Conservation (phyloP, 53 echinoderm and acorn worm genomes). For the Echinarachnius parma region DNA sequence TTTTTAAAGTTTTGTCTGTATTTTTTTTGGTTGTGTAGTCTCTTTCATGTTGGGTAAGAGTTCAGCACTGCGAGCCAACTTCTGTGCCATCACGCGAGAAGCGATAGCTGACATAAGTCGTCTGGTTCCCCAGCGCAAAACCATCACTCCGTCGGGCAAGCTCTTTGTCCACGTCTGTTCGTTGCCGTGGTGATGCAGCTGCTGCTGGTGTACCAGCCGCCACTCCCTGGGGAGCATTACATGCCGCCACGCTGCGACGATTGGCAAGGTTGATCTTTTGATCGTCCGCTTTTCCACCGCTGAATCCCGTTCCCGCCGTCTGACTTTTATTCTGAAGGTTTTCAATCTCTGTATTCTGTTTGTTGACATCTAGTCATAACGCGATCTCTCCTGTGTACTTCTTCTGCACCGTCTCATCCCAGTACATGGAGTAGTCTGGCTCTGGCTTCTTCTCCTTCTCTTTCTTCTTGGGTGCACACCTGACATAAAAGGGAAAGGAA, state of each 20-base stretch:
- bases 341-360: constrained; percentile 42
- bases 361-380: constrained; percentile 71
- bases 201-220: not conserved
- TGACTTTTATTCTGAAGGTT: not conserved
- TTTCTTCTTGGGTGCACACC: constrained; percentile 70
- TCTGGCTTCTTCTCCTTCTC: constrained; percentile 68
- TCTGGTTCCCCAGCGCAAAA: constrained; percentile 19
- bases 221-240: too few relatives aligned
- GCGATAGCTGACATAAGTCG: constrained; percentile 32
- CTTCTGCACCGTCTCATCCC: constrained; percentile 94
- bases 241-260: constrained; percentile 27
- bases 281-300: too few relatives aligned
- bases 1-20: too few relatives aligned
- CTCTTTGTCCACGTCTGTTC: constrained; percentile 29
- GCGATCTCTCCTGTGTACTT: constrained; percentile 96
- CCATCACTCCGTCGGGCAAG: constrained; percentile 29
- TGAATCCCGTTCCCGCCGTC: not conserved
- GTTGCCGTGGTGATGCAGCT: not conserved
- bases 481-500: too few relatives aligned
- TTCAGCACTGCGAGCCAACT: constrained; percentile 37
- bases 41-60: too few relatives aligned
- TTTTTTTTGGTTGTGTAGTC: too few relatives aligned
- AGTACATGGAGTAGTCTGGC: constrained; percentile 73
- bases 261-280: too few relatives aligned
- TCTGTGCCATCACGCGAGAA: constrained; percentile 33